Evolutionary conservation across 2,888 invertebrate genomes (phyloP), one percentile per base, ranked within the genome.

Genomic region (Sycophila texana): DNA sequence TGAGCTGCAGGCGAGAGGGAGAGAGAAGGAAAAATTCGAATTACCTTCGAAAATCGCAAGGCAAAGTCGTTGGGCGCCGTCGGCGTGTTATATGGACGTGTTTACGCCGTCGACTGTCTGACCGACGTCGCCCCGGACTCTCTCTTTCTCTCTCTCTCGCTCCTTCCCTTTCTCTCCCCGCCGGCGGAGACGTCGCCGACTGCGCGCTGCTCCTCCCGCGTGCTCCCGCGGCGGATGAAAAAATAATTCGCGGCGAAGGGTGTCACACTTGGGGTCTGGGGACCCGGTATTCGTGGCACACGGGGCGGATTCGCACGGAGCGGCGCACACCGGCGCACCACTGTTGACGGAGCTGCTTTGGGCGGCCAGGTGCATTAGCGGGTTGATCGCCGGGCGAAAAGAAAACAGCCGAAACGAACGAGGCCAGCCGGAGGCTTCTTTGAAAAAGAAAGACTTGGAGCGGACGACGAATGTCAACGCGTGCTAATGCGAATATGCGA

Each of bases 1-100:
- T 4, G 5, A 18, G 30, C 18, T 51, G 49, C 51, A 22, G n/a
- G 16, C 53, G 51, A n/a, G 10, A 58, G 12, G 73, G 26, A 55
- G 67, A 76, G 57, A 63, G 67, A 60, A 20, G 66, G n/a, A 77
- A 66, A 53, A 63, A 76, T 67, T 75, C 67, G 67, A 75, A 75
- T 74, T 61, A 26, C 18, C 66, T 74, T 67, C 39, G 60, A 75
- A 68, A 68, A 75, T 75, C 53, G 47, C 74, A 67, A 58, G n/a
- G 66, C 74, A 67, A 66, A 22, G 66, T 58, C 74, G 57, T 67
- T 74, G n/a, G n/a, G 66, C 55, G 58, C 49, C 26, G 57, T 58
- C 39, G n/a, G 57, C 58, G 20, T 39, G 10, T 39, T 39, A 47
- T 39, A 18, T 14, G 16, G 39, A 39, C 39, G 39, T 39, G 39